Evolutionary conservation across 2,113 vertebrate species (phyloP).

Genomic region (Thermophis baileyi): DNA sequence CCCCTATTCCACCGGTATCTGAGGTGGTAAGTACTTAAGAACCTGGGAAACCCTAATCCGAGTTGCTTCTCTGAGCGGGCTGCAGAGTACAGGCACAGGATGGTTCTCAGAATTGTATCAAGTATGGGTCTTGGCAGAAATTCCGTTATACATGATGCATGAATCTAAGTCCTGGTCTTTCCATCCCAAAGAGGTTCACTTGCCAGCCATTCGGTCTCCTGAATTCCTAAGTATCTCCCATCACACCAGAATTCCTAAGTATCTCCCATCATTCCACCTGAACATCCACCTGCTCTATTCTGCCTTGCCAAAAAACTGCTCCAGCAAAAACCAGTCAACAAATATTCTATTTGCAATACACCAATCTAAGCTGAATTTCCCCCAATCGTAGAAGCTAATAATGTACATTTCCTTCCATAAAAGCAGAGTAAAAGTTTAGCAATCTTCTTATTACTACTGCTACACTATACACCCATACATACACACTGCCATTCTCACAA

Average conservation of each 20-base stretch:
- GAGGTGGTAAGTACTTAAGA: neutral
- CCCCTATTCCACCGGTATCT: neutral
- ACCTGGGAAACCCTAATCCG: neutral
- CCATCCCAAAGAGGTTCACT: neutral
- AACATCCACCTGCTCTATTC: neutral
- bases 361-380: neutral
- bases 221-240: neutral
- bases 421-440: neutral
- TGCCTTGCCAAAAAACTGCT: neutral
- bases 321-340: neutral
- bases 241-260: neutral
- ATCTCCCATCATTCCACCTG: neutral
- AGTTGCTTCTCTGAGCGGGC: neutral
- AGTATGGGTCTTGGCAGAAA: neutral
- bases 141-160: neutral
- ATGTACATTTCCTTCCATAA: neutral
- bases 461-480: neutral
- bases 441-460: neutral
- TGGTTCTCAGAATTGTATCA: neutral
- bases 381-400: neutral
- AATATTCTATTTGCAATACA: neutral
- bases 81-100: neutral
- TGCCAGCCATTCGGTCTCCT: neutral
- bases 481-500: neutral
- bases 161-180: neutral